These are phyloP conservation scores for Vulpes lagopus DNA, from an alignment of 2,113 vertebrate genomes.

Conservation along the genomic window DNA sequence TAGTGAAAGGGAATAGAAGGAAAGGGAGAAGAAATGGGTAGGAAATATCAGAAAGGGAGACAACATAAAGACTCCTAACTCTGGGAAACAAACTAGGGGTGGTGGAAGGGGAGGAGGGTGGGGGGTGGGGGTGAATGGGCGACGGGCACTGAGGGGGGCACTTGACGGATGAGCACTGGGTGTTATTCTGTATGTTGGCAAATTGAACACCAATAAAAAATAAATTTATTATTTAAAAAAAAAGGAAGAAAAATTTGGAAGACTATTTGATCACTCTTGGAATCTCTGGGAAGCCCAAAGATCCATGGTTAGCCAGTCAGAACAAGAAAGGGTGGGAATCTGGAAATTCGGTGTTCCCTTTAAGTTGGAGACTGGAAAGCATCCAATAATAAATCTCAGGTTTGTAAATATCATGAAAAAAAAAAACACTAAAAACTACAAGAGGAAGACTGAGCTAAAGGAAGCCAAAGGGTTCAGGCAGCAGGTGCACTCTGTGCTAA, in stretches of 20 bases:
- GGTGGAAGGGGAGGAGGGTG: too few species aligned
- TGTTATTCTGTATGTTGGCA: too few species aligned
- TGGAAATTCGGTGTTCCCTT: neutral
- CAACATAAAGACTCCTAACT: too few species aligned
- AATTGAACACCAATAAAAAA: too few species aligned
- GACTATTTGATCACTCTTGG: neutral
- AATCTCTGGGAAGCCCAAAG: constrained; percentile 14
- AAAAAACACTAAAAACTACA: neutral
- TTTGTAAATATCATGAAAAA: constrained; percentile 40
- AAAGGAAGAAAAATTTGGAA: neutral
- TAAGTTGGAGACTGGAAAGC: neutral
- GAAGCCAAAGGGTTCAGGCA: constrained; percentile 16
- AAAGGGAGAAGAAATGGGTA: too few species aligned
- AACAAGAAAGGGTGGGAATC: neutral
- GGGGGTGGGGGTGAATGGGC: too few species aligned
- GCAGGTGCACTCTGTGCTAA: constrained; percentile 52
- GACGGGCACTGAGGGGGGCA: too few species aligned
- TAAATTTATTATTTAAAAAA: too few species aligned
- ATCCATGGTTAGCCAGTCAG: neutral
- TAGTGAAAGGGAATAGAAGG: too few species aligned
- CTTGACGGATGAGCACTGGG: too few species aligned
- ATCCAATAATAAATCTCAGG: constrained; percentile 36
- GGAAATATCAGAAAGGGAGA: too few species aligned
- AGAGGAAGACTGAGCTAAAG: constrained; percentile 53
- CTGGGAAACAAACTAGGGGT: too few species aligned